Evolutionary conservation across 2,113 vertebrate genomes (phyloP), one percentile per base, ranked within the genome.

Genomic region (Periophthalmodon schlosseri): DNA sequence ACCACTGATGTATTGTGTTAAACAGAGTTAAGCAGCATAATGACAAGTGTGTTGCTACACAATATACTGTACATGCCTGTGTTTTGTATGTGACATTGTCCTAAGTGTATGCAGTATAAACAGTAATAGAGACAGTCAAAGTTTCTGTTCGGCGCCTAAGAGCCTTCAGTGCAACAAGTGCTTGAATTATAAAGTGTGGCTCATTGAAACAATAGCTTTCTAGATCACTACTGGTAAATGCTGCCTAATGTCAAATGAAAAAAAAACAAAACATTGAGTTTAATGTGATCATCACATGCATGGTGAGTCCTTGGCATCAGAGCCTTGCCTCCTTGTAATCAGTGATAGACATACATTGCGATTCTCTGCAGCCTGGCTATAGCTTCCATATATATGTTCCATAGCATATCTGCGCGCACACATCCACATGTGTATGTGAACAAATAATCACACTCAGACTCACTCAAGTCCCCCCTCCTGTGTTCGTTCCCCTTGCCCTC

Each of bases 401-500:
- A 46, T 20, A 21, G 33, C 18, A 73, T 1, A 79, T 75, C 80
- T 70, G 60, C 76, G 80, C 80, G 75, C 69, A 76, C 60, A 69
- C 73, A 28, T 60, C 81, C 85, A 77, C 71, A 58, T 76, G 79
- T 23, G n/a, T 80, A 87, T 68, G 77, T 83, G 87, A 90, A 90
- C 90, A 92, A 92, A 93, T 94, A 93, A 92, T 92, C 86, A 88
- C 90, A 89, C 86, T 92, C 83, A 83, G 91, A 87, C 87, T 91
- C 86, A 87, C 83, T 86, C 89, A 91, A 92, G 87, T 88, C 88
- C 84, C 86, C 87, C 86, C 89, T 92, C 91, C 91, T 91, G 86
- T 82, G 87, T 93, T 94, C 92, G 90, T 94, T 94, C 91, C 91
- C 92, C 91, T 92, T 93, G 92, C 92, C 93, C 93, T 94, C 93